Conservation (phyloP, 2,888 invertebrate species). For the Xestia ashworthii region DNA sequence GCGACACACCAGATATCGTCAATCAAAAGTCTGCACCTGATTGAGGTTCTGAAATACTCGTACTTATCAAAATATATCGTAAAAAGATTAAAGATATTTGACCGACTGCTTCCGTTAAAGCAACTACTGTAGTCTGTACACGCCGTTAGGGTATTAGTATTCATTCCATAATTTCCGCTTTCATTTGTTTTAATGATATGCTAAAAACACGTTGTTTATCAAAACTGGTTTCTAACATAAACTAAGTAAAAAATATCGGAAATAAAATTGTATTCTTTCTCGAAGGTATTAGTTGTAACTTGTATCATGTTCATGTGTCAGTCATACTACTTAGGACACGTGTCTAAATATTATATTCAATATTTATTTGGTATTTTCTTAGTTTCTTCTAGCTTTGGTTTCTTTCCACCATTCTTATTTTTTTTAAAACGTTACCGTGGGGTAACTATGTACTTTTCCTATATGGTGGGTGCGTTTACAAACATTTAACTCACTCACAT, state of each 20-base stretch:
- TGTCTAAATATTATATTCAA: neutral
- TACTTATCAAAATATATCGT: neutral
- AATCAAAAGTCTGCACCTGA: neutral
- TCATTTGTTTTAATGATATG: constrained; percentile 45
- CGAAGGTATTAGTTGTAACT: neutral
- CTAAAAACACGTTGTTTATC: constrained; percentile 45
- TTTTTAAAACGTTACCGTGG: too few species aligned
- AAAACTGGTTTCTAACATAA: constrained; percentile 18
- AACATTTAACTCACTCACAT: too few species aligned
- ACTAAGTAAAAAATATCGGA: neutral
- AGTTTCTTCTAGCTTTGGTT: neutral
- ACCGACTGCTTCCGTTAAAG: constrained; percentile 32
- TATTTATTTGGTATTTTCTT: neutral
- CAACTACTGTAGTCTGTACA: constrained; percentile 1
- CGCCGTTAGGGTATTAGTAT: constrained; percentile 41
- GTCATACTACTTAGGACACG: too few species aligned
- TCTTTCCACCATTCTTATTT: neutral
- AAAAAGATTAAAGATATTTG: constrained; percentile 34
- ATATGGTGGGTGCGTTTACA: too few species aligned
- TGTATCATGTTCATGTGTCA: too few species aligned
- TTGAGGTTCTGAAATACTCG: neutral
- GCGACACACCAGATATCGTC: neutral
- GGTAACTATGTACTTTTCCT: too few species aligned
- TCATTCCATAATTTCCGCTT: constrained; percentile 50
- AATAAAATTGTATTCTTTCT: neutral